Percentiles rank a stretch among this genome's conserved stretches.
Evolutionary conservation across 2,113 vertebrate genomes (phyloP).

Genomic region (Sinocyclocheilus rhinocerous): DNA sequence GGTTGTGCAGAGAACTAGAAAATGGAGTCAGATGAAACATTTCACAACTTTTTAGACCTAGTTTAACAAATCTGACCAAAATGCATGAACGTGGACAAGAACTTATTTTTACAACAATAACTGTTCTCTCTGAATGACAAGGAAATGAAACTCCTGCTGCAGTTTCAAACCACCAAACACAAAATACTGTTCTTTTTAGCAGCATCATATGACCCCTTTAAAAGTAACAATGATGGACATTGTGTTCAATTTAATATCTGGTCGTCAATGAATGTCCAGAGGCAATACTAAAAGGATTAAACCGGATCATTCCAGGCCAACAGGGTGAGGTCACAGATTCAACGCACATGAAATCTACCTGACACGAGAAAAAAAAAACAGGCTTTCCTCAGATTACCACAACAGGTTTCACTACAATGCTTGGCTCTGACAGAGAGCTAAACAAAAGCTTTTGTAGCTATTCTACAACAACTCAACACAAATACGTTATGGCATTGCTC

Average conservation of each 20-base stretch:
- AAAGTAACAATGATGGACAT: neutral
- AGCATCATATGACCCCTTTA: no score
- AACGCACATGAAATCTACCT: conserved; percentile 16
- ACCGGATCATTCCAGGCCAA: neutral
- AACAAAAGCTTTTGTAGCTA: neutral
- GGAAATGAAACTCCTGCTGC: neutral
- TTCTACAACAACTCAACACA: neutral
- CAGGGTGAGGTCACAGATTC: conserved; percentile 7
- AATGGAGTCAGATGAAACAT: conserved; percentile 19
- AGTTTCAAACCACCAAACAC: neutral
- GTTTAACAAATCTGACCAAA: neutral
- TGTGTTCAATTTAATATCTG: neutral
- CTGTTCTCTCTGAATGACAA: neutral
- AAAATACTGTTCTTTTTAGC: no score
- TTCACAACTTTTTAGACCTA: neutral
- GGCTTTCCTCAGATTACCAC: conserved; percentile 46
- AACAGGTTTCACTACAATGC: conserved; percentile 29
- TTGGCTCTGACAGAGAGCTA: neutral
- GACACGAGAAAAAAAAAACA: conserved; percentile 9
- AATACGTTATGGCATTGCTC: conserved; percentile 23
- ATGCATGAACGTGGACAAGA: neutral
- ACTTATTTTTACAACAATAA: neutral
- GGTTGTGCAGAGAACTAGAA: conserved; percentile 18
- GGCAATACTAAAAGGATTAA: conserved; percentile 10
- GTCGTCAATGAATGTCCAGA: neutral